Conservation (phyloP, 2,113 vertebrate genomes). For the Alligator sinensis region DNA sequence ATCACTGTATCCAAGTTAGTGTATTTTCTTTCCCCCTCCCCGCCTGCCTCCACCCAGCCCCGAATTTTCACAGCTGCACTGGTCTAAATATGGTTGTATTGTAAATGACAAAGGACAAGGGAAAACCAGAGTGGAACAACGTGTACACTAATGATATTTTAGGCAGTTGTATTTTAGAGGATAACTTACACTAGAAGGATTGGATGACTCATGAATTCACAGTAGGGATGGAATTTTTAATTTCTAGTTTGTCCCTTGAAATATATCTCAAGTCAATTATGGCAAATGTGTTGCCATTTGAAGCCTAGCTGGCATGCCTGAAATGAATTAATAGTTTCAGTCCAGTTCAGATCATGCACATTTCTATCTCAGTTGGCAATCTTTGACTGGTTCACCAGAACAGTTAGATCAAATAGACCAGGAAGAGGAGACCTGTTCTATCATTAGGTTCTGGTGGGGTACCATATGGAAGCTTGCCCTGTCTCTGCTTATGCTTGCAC, state of each 20-base stretch:
- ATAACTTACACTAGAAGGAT: not conserved
- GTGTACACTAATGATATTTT: not conserved
- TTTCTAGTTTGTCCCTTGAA: not conserved
- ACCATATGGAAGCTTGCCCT: too few species aligned
- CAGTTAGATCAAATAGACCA: not conserved
- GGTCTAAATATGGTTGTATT: rapidly evolving
- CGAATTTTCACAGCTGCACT: too few species aligned
- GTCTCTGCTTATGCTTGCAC: too few species aligned
- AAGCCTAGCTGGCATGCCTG: not conserved
- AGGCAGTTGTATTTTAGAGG: not conserved
- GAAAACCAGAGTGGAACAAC: not conserved
- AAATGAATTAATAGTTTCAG: not conserved
- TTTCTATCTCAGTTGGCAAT: not conserved
- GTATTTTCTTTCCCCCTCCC: too few species aligned
- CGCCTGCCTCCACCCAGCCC: too few species aligned
- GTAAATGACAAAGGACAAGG: not conserved
- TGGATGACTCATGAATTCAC: slow-evolving; percentile 6
- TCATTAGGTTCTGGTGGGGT: not conserved
- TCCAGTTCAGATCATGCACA: not conserved
- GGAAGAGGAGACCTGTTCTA: not conserved
- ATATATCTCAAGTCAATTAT: not conserved
- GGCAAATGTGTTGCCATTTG: not conserved
- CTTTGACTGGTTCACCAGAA: not conserved
- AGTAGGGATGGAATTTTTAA: not conserved
- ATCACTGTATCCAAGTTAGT: too few species aligned